phyloP scores from a whole-genome alignment of 2,797 vertebrate species.

The Anabacerthia variegaticeps region DNA sequence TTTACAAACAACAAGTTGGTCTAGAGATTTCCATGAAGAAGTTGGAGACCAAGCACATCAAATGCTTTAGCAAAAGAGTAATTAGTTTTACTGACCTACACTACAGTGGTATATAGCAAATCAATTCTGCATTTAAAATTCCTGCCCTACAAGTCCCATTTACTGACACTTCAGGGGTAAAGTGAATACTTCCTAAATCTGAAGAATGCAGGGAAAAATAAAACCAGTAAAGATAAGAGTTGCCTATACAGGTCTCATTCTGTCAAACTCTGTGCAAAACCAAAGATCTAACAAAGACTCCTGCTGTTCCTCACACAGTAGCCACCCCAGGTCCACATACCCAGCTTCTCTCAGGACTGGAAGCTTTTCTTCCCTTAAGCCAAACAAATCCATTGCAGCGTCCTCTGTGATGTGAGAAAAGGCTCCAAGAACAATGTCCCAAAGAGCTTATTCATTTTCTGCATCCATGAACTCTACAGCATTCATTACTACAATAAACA shows the following conservation, averaged over 20 bases:
- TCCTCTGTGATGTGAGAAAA: not conserved
- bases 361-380: not conserved
- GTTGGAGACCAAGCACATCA: not conserved
- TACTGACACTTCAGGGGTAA: not conserved
- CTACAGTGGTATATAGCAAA: not conserved
- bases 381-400: fast-evolving
- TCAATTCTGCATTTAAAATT: not conserved
- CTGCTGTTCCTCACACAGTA: not conserved
- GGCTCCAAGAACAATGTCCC: not conserved
- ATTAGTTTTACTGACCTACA: not conserved
- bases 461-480: not conserved
- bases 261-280: not conserved
- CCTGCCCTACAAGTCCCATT: not conserved
- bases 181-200: not conserved
- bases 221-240: not conserved
- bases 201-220: not conserved
- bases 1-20: not conserved
- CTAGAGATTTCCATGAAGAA: not conserved
- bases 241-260: not conserved
- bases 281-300: not conserved
- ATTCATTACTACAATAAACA: not conserved
- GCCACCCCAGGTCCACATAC: not conserved
- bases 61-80: not conserved
- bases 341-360: not conserved
- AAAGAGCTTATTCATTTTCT: not conserved